phyloP scores from a whole-genome alignment of 1,140 invertebrate species.

The Antheraea pernyi region DNA sequence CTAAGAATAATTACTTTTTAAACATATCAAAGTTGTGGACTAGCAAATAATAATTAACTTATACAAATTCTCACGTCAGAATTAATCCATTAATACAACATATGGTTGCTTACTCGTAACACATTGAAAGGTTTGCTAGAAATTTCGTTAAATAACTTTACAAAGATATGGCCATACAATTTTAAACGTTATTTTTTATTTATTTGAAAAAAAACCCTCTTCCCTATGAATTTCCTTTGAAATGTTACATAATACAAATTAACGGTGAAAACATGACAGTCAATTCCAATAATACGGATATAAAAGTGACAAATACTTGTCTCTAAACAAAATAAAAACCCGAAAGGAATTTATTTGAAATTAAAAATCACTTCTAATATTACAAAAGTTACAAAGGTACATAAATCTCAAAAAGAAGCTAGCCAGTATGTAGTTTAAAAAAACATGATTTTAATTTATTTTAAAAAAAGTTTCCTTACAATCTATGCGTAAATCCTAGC shows the following conservation, averaged over 20 bases:
- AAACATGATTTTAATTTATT: slow-evolving; percentile 50
- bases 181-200: too few relatives aligned
- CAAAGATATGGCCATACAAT: too few relatives aligned
- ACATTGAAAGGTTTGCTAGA: too few relatives aligned
- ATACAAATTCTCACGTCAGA: slow-evolving; percentile 43
- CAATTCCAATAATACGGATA: slow-evolving; percentile 61
- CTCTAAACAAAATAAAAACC: too few relatives aligned
- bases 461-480: slow-evolving; percentile 72
- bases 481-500: slow-evolving; percentile 66
- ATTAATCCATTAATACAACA: too few relatives aligned
- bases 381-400: slow-evolving; percentile 35
- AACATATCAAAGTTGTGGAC: slow-evolving; percentile 72
- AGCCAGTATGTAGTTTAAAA: slow-evolving; percentile 68
- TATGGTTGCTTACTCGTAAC: too few relatives aligned
- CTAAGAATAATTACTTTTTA: slow-evolving; percentile 74
- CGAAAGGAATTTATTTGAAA: too few relatives aligned
- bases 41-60: slow-evolving; percentile 75
- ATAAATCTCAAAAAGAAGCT: slow-evolving; percentile 69
- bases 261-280: slow-evolving; percentile 67
- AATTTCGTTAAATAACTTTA: too few relatives aligned
- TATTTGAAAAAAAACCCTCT: not conserved
- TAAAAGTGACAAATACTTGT: slow-evolving; percentile 57
- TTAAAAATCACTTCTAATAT: too few relatives aligned
- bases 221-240: not conserved
- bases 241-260: not conserved